Evolutionary conservation across 2,797 vertebrate species (phyloP).

Genomic region (Podarcis siculus): DNA sequence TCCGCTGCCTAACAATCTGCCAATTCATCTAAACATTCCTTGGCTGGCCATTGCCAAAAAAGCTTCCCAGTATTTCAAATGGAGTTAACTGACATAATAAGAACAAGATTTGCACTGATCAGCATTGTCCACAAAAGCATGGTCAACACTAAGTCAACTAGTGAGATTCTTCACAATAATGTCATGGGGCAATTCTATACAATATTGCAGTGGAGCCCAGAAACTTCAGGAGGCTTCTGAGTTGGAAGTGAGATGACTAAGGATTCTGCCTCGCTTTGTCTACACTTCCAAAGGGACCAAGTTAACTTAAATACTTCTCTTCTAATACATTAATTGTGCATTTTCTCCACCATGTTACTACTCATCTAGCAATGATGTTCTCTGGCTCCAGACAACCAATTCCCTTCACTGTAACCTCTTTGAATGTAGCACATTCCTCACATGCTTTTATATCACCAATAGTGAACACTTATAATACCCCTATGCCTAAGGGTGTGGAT

Average conservation of each 20-base stretch:
- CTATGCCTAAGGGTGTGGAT: background rate
- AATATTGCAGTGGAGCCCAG: background rate
- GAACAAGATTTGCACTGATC: constrained; percentile 8
- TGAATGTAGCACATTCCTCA: background rate
- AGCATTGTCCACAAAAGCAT: background rate
- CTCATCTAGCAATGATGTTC: background rate
- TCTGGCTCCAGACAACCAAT: background rate
- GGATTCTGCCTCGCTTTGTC: background rate
- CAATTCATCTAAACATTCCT: constrained; percentile 22
- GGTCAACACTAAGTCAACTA: background rate
- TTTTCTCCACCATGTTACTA: background rate
- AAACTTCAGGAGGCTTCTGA: background rate
- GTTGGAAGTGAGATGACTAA: background rate
- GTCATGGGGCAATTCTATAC: background rate
- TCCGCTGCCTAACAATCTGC: constrained; percentile 18
- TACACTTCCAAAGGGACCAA: background rate
- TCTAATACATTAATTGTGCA: background rate
- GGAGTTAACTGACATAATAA: constrained; percentile 19
- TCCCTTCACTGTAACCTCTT: background rate
- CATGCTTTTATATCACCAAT: background rate
- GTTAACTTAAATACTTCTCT: background rate
- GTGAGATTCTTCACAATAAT: background rate
- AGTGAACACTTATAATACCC: background rate
- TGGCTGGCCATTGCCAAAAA: constrained; percentile 6
- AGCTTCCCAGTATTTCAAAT: constrained; percentile 8